A percentile compares a stretch with the other conserved stretches of the same genome.
Conservation (phyloP, 2,113 vertebrate species). For the Triplophysa rosa region DNA sequence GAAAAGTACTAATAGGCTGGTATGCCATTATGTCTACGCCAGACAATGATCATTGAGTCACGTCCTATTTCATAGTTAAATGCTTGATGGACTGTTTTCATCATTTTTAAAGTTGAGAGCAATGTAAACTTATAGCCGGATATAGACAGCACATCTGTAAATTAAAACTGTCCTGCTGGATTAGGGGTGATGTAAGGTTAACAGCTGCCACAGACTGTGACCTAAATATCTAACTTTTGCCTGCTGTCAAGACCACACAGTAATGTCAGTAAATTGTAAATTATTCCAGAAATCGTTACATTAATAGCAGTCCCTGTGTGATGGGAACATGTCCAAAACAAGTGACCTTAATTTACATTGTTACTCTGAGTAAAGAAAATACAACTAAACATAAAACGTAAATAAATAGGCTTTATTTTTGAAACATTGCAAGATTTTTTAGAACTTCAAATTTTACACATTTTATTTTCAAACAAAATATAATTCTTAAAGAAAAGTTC, state of each 20-base stretch:
- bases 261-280: neutral
- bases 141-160: too few relatives aligned
- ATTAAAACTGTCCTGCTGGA: neutral
- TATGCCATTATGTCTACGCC: conserved; percentile 9
- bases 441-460: conserved; percentile 54
- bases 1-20: neutral
- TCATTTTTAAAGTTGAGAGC: neutral
- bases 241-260: neutral
- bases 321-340: neutral
- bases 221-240: neutral
- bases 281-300: neutral
- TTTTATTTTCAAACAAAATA: conserved; percentile 23
- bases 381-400: neutral
- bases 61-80: conserved; percentile 75
- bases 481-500: neutral
- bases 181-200: conserved; percentile 15
- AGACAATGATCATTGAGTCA: conserved; percentile 75
- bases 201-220: conserved; percentile 2
- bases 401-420: conserved; percentile 59
- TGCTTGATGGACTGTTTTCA: conserved; percentile 59
- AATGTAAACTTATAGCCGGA: too few relatives aligned
- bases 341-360: neutral
- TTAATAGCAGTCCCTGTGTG: neutral
- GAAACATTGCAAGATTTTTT: conserved; percentile 38
- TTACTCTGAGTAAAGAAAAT: neutral